Evolutionary conservation across 2,113 vertebrate genomes (phyloP).

Genomic region (Zosterops borbonicus): DNA sequence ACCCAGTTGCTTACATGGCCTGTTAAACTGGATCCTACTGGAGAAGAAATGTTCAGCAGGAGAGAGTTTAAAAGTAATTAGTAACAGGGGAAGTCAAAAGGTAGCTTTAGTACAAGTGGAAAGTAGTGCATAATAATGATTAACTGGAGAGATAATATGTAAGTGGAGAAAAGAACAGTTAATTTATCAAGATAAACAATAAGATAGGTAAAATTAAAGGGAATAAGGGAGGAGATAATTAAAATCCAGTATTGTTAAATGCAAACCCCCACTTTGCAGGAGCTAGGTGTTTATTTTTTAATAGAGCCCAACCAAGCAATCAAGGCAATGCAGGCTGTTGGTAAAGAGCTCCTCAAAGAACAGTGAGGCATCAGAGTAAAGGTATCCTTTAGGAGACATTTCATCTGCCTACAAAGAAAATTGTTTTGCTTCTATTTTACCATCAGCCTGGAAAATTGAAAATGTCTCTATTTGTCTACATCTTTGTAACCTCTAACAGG

Average conservation of each 20-base stretch:
- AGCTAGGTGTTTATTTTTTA: constrained; percentile 17
- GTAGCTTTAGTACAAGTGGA: neutral
- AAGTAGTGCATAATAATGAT: neutral
- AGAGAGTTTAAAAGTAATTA: constrained; percentile 44
- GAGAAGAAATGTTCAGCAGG: constrained; percentile 5
- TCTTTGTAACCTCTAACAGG: neutral
- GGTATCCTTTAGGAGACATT: constrained; percentile 15
- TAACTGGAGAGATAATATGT: neutral
- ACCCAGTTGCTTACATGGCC: neutral
- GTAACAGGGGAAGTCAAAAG: neutral
- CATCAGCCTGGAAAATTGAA: neutral
- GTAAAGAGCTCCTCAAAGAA: constrained; percentile 18
- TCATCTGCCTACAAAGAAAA: neutral
- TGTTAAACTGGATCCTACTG: neutral
- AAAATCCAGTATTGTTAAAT: constrained; percentile 31
- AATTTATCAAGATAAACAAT: constrained; percentile 61
- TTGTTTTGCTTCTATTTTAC: constrained; percentile 7
- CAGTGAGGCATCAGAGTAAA: neutral
- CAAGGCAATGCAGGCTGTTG: neutral
- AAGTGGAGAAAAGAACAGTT: neutral
- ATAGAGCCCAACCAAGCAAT: neutral
- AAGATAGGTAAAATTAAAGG: constrained; percentile 25
- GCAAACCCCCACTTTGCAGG: neutral
- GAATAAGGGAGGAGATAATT: constrained; percentile 25
- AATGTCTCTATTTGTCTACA: neutral